Conservation (phyloP, 1,140 invertebrate genomes). For the Adelges cooleyi region DNA sequence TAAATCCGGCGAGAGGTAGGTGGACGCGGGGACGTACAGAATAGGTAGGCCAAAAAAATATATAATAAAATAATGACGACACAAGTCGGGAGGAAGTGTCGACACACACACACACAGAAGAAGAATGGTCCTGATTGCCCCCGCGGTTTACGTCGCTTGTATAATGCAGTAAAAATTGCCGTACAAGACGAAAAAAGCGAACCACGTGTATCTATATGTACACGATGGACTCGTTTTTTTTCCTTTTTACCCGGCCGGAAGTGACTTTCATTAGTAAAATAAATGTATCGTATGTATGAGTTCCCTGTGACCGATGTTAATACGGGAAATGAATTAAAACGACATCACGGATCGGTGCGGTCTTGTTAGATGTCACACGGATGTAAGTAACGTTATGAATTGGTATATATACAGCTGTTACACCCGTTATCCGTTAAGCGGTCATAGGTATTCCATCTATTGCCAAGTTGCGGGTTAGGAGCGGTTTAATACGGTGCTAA, state of each 20-base stretch:
- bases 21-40: neutral
- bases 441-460: too few relatives aligned
- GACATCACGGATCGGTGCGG: conserved; percentile 2
- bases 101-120: neutral
- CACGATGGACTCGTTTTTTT: neutral
- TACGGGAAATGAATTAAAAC: conserved; percentile 25
- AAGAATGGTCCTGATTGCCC: neutral
- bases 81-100: conserved; percentile 4
- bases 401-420: too few relatives aligned
- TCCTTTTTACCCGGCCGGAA: neutral
- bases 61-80: conserved; percentile 17
- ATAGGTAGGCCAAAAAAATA: neutral
- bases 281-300: neutral
- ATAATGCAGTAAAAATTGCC: conserved; percentile 26
- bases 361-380: conserved; percentile 21
- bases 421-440: too few relatives aligned
- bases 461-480: too few relatives aligned
- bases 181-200: neutral
- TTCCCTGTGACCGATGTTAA: neutral
- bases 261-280: conserved; percentile 27
- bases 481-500: too few relatives aligned
- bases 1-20: neutral
- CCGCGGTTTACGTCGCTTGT: neutral
- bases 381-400: neutral
- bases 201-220: conserved; percentile 2